Evolutionary conservation across 2,888 invertebrate species (phyloP), one percentile per base, ranked within the genome.

Genomic region (Eupithecia pulchellata): DNA sequence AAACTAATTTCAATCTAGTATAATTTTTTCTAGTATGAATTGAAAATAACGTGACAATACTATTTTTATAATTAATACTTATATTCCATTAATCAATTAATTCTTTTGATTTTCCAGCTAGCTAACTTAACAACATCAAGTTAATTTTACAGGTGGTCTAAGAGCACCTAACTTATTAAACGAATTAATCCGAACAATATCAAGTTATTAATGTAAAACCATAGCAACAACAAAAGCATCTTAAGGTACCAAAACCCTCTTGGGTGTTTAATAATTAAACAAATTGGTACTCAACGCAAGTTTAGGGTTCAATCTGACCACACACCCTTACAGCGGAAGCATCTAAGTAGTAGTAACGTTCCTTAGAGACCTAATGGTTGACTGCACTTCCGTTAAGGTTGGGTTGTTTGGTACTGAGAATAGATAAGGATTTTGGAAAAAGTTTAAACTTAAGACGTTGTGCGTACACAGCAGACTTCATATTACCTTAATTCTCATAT

Each of bases 181-280:
- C 14, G 0, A 61, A 36, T 61, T 36, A 61, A 61, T 47, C 64
- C 32, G 25, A 52, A 25, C 27, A 52, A 65, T 34, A 65, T 32
- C n/a, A 34, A 29, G 32, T 55, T 64, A 52, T 25, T 20, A 36
- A 61, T 61, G 30, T 34, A 61, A 13, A 61, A 61, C 32, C 34
- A 72, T 79, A 77, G 76, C 79, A 79, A 85, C 86, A 85, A 87
- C 84, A 84, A 82, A 84, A 86, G 82, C 85, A 78, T 82, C 84
- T 85, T 82, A 83, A 76, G 76, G 74, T 79, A 81, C 75, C 79
- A 78, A 75, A 78, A 78, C 76, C 81, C 84, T 78, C 77, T 82
- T 80, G 84, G 82, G 81, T 86, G 84, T 82, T 92, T 89, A 92
- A 92, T 93, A 85, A 92, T 92, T 92, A 91, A 91, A 91, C 88